A percentile compares a stretch with the other conserved stretches of the same genome.
phyloP scores from a whole-genome alignment of 2,113 vertebrate genomes.

The Mormyrus iriodes region DNA sequence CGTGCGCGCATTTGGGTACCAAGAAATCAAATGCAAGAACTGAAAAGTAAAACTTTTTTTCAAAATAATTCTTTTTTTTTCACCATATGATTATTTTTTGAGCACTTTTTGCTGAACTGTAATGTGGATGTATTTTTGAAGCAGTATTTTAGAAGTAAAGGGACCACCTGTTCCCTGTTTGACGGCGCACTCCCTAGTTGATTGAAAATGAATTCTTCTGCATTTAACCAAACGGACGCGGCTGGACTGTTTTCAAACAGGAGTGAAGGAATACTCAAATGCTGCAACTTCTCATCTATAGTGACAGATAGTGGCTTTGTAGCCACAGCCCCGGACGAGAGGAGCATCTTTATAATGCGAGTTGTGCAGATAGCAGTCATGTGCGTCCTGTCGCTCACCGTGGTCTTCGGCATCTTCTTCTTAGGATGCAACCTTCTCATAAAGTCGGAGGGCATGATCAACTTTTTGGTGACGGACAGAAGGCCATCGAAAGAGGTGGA shows the following conservation, averaged over 20 bases:
- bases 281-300: slow-evolving; percentile 86
- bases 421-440: slow-evolving; percentile 96
- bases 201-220: slow-evolving; percentile 64
- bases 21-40: slow-evolving; percentile 31
- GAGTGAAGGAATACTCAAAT: slow-evolving; percentile 70
- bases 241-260: slow-evolving; percentile 69
- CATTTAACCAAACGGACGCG: slow-evolving; percentile 77
- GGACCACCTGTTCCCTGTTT: slow-evolving; percentile 12
- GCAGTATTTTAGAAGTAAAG: neutral
- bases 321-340: slow-evolving; percentile 72
- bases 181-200: neutral
- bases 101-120: neutral
- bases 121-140: slow-evolving; percentile 18
- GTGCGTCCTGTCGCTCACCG: slow-evolving; percentile 95
- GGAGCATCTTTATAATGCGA: slow-evolving; percentile 87
- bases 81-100: slow-evolving; percentile 24
- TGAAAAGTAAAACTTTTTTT: slow-evolving; percentile 24
- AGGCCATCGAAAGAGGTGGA: slow-evolving; percentile 91
- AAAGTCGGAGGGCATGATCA: slow-evolving; percentile 97
- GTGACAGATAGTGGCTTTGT: slow-evolving; percentile 78
- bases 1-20: neutral
- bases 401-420: slow-evolving; percentile 96
- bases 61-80: slow-evolving; percentile 1
- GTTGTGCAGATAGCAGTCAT: slow-evolving; percentile 98
- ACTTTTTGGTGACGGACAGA: slow-evolving; percentile 94